A percentile compares a stretch with the other conserved stretches of the same genome.
phyloP scores from a whole-genome alignment of 2,888 invertebrate genomes.

The Phania funesta region DNA sequence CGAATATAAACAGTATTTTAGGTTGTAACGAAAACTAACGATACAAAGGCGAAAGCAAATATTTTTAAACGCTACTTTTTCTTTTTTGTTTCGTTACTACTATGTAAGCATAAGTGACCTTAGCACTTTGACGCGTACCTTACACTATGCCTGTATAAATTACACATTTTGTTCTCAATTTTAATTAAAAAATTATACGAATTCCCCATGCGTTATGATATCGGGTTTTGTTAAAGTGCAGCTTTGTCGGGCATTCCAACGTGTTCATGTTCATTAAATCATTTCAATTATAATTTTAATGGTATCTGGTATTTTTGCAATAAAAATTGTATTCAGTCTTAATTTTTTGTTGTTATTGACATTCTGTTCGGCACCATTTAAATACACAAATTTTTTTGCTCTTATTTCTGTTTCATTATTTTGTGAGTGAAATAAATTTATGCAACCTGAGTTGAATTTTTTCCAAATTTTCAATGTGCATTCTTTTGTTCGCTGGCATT shows the following conservation, averaged over 20 bases:
- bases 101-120: not conserved
- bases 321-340: not conserved
- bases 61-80: too few relatives aligned
- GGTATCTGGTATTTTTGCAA: conserved; percentile 4
- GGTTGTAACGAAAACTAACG: too few relatives aligned
- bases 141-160: not conserved
- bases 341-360: too few relatives aligned
- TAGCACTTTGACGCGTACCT: not conserved
- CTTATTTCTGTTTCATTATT: not conserved
- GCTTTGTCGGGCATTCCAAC: not conserved
- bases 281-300: conserved; percentile 25
- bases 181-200: not conserved
- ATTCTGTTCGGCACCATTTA: not conserved
- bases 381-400: not conserved
- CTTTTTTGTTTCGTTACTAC: too few relatives aligned
- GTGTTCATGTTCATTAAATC: conserved; percentile 25
- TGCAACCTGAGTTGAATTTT: conserved; percentile 3
- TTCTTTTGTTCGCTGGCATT: not conserved
- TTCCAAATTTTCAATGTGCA: not conserved
- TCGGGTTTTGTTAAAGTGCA: not conserved
- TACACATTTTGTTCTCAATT: not conserved
- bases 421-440: conserved; percentile 16
- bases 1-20: too few relatives aligned
- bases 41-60: too few relatives aligned
- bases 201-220: not conserved